These are phyloP conservation scores for Ceratotherium simum DNA, from an alignment of 2,113 vertebrate species.

Conservation along the genomic window DNA sequence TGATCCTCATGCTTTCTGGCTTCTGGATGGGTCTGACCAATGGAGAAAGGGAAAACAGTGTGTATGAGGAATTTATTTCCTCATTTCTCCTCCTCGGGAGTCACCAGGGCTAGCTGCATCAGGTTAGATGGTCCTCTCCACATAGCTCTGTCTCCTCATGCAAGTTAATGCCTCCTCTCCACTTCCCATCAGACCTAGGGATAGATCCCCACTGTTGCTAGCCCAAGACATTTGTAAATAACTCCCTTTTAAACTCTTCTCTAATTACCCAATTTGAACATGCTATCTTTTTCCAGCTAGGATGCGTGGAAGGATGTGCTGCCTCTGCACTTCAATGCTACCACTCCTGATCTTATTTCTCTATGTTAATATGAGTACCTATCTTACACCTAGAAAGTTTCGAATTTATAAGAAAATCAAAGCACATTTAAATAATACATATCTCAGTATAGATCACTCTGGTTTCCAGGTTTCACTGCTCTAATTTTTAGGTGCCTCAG, in stretches of 20 bases:
- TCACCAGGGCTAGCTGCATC: not conserved
- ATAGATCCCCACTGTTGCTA: not conserved
- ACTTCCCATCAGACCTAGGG: not conserved
- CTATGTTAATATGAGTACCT: not conserved
- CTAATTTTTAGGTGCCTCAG: not conserved
- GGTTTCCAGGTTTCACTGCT: not conserved
- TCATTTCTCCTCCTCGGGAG: not conserved
- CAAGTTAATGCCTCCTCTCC: not conserved
- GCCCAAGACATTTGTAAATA: not conserved
- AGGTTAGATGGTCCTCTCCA: not conserved
- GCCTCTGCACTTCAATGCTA: not conserved
- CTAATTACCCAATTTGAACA: not conserved
- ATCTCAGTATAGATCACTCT: not conserved
- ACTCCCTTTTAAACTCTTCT: not conserved
- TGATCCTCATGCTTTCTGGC: not conserved
- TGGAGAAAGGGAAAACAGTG: not conserved
- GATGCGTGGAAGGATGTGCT: not conserved
- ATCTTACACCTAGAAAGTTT: not conserved
- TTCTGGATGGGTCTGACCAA: not conserved
- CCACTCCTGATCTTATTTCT: not conserved
- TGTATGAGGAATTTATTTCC: not conserved
- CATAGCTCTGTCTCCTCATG: not conserved
- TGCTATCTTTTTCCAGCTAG: not conserved
- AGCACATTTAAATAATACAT: slow-evolving; percentile 39
- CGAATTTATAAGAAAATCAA: slow-evolving; percentile 52